A percentile compares a stretch with the other conserved stretches of the same genome.
phyloP scores from a whole-genome alignment of 2,888 invertebrate genomes.

The Adineta ricciae region DNA sequence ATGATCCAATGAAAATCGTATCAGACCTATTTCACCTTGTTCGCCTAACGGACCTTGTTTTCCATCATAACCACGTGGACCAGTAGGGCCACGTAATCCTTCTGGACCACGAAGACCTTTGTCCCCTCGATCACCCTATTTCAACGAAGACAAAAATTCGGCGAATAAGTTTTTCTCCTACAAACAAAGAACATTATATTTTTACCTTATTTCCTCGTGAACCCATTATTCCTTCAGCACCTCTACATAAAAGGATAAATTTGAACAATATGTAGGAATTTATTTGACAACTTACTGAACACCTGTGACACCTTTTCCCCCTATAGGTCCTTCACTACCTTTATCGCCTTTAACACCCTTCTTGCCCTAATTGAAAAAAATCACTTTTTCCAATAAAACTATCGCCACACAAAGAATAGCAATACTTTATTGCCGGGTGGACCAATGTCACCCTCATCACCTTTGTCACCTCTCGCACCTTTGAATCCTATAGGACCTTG shows the following conservation, averaged over 20 bases:
- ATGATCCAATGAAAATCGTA: not conserved
- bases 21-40: not conserved
- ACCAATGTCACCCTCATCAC: not conserved
- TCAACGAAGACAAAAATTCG: not conserved
- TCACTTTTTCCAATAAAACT: too few relatives aligned
- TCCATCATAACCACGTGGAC: not conserved
- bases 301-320: not conserved
- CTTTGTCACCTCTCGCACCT: not conserved
- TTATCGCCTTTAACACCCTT: not conserved
- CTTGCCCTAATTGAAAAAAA: not conserved
- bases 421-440: not conserved
- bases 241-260: not conserved
- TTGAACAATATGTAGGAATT: not conserved
- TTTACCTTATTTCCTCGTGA: not conserved
- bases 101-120: not conserved
- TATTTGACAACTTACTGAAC: not conserved
- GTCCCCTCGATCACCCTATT: not conserved
- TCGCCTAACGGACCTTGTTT: not conserved
- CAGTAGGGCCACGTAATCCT: not conserved
- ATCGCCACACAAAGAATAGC: too few relatives aligned
- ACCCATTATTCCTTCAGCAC: not conserved
- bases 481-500: not conserved
- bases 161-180: not conserved
- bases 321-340: not conserved
- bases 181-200: not conserved